These are phyloP conservation scores for Pygoscelis antarcticus DNA, from an alignment of 2,113 vertebrate genomes.

Conservation along the genomic window DNA sequence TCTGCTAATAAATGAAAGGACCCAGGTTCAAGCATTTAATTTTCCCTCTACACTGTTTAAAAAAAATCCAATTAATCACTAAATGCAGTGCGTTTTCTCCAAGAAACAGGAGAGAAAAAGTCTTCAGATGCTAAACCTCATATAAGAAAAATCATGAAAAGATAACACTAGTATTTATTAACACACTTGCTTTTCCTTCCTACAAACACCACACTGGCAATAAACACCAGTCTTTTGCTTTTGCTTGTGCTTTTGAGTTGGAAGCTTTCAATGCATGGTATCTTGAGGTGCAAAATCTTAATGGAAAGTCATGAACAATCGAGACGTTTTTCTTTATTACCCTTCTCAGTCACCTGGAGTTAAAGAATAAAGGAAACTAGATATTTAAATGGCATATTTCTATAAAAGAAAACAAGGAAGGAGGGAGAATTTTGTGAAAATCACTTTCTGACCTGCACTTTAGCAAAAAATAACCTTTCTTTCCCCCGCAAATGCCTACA, in stretches of 20 bases:
- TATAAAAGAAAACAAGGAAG: neutral
- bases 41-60: neutral
- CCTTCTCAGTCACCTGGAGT: neutral
- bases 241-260: neutral
- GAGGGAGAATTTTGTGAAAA: neutral
- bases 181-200: neutral
- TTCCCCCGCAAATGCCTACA: neutral
- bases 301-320: neutral
- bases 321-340: neutral
- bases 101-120: neutral
- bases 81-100: neutral
- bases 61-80: neutral
- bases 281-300: neutral
- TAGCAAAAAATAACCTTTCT: neutral
- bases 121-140: neutral
- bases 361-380: neutral
- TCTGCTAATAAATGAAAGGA: neutral
- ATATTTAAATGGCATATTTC: neutral
- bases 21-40: neutral
- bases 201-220: neutral
- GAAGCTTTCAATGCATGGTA: neutral
- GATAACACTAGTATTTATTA: neutral
- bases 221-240: neutral
- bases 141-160: neutral
- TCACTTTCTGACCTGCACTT: neutral